phyloP scores from a whole-genome alignment of 2,888 invertebrate species.

The Crematogaster levior region DNA sequence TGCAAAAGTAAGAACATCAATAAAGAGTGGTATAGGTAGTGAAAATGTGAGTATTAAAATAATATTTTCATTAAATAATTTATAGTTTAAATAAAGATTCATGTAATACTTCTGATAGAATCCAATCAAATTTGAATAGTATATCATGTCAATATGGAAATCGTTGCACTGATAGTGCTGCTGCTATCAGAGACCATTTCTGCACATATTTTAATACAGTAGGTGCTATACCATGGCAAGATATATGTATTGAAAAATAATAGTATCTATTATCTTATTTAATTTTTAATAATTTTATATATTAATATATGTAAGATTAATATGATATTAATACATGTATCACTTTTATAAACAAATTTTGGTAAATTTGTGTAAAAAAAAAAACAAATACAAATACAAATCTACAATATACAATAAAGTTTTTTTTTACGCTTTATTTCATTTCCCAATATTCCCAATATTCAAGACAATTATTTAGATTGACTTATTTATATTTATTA shows the following conservation, averaged over 20 bases:
- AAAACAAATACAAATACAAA: no score
- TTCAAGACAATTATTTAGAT: slow-evolving; percentile 1
- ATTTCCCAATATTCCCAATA: no score
- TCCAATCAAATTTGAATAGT: neutral
- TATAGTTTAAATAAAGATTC: no score
- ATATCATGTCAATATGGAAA: neutral
- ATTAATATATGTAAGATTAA: no score
- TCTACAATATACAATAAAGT: no score
- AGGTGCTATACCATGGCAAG: neutral
- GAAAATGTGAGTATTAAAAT: slow-evolving; percentile 1
- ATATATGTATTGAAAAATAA: neutral
- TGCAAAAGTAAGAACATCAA: neutral
- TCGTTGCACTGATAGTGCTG: neutral
- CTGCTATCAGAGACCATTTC: neutral
- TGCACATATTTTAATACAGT: neutral
- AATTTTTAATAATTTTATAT: no score
- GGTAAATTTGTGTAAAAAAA: no score
- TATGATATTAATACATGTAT: no score
- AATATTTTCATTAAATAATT: no score
- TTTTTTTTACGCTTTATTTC: no score
- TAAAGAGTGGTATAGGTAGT: neutral
- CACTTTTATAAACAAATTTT: no score
- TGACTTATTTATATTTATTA: neutral
- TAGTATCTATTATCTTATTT: no score
- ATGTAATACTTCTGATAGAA: neutral